Percentiles rank a stretch among this genome's conserved stretches.
phyloP scores from a whole-genome alignment of 2,888 invertebrate species.

The Lasioglossum oenotherae region DNA sequence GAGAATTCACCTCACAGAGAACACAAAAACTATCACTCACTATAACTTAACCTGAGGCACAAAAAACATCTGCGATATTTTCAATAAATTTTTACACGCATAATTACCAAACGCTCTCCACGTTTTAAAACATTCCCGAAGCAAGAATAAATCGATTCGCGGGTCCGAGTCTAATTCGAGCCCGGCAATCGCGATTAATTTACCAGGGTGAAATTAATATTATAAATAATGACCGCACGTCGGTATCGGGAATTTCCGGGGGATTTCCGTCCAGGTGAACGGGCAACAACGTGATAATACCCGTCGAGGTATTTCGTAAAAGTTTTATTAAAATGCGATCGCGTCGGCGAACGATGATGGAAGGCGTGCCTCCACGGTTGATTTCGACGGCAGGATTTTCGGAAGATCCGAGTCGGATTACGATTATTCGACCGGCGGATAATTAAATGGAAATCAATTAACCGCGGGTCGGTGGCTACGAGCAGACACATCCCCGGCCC shows the following conservation, averaged over 20 bases:
- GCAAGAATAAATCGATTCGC: neutral
- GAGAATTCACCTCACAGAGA: too few relatives aligned
- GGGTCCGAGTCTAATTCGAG: neutral
- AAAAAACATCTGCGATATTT: neutral
- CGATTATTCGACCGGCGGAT: slow-evolving; percentile 24
- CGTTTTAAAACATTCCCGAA: neutral
- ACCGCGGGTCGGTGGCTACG: slow-evolving; percentile 26
- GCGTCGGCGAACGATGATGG: neutral
- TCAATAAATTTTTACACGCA: neutral
- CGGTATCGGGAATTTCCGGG: neutral
- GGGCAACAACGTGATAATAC: slow-evolving; percentile 6
- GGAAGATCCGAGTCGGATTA: slow-evolving; percentile 5
- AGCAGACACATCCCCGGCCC: slow-evolving; percentile 43
- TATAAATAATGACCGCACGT: neutral
- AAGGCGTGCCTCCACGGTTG: neutral
- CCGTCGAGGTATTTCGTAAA: neutral
- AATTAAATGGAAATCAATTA: slow-evolving; percentile 61
- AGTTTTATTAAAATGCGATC: slow-evolving; percentile 2
- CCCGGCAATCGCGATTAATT: neutral
- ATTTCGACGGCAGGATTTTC: neutral
- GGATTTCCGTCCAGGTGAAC: neutral
- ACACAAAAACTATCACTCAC: too few relatives aligned
- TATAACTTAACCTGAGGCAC: too few relatives aligned
- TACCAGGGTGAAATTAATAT: neutral
- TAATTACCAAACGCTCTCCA: neutral